A percentile compares a stretch with the other conserved stretches of the same genome.
Evolutionary conservation across 2,113 vertebrate species (phyloP).

Genomic region (Saimiri boliviensis): DNA sequence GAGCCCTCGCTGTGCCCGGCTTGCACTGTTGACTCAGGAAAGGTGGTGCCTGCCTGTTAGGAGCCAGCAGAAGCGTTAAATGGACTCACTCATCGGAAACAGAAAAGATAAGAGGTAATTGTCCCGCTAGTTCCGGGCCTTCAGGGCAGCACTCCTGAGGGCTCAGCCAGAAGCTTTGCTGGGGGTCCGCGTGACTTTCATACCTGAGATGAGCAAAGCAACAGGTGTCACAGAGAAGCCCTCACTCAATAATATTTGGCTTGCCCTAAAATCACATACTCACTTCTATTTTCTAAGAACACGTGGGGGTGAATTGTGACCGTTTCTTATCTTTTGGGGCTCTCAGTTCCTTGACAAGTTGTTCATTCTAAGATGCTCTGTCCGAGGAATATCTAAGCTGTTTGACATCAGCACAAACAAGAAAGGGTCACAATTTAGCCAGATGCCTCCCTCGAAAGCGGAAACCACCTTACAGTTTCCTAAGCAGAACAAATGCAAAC

Average conservation of each 20-base stretch:
- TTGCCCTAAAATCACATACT: not conserved
- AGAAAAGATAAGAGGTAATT: not conserved
- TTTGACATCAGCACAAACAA: no score
- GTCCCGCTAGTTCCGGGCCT: not conserved
- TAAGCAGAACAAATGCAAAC: not conserved
- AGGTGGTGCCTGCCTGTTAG: rapidly evolving
- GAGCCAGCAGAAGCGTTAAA: not conserved
- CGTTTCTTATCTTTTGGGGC: not conserved
- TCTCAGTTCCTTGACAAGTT: not conserved
- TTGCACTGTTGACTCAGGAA: not conserved
- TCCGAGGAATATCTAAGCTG: not conserved
- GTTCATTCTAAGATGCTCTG: not conserved
- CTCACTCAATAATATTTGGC: not conserved
- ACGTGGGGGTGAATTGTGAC: not conserved
- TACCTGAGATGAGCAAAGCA: not conserved
- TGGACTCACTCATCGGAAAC: not conserved
- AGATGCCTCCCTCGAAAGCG: not conserved
- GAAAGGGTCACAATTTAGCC: no score
- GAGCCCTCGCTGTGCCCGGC: not conserved
- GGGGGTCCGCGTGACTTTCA: no score
- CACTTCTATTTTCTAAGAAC: not conserved
- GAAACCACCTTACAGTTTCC: not conserved
- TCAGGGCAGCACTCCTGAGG: not conserved
- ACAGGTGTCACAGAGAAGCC: not conserved
- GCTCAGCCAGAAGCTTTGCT: not conserved